Evolutionary conservation across 2,888 invertebrate genomes (phyloP).

Genomic region (Diarsia rubi): DNA sequence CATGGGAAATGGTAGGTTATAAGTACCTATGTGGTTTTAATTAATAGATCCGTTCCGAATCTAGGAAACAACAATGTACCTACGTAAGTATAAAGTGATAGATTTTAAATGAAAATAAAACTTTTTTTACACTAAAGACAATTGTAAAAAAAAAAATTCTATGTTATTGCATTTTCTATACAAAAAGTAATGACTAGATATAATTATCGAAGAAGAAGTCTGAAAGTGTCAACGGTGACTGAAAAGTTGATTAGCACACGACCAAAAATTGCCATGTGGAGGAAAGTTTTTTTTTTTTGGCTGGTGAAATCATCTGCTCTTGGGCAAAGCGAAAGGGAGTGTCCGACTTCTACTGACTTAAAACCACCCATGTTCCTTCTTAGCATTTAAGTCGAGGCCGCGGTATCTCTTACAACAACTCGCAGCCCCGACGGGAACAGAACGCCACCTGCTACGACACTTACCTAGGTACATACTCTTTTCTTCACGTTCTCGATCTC

Average conservation of each 20-base stretch:
- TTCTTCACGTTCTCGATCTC: too few species aligned
- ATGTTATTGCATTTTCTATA: neutral
- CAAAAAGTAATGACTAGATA: neutral
- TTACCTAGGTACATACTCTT: too few species aligned
- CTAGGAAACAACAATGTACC: neutral
- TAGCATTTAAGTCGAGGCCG: too few species aligned
- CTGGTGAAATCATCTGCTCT: too few species aligned
- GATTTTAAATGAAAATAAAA: neutral
- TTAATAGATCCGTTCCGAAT: constrained; percentile 8
- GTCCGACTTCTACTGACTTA: too few species aligned
- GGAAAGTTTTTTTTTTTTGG: too few species aligned
- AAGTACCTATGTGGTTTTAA: constrained; percentile 8
- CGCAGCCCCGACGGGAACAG: too few species aligned
- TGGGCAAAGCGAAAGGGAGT: too few species aligned
- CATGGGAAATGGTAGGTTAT: neutral
- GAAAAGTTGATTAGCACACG: neutral
- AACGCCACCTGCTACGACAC: too few species aligned
- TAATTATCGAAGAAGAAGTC: neutral
- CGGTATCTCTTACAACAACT: too few species aligned
- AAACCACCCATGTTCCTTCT: too few species aligned
- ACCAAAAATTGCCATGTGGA: neutral
- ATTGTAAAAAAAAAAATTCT: neutral
- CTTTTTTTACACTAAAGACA: too few species aligned
- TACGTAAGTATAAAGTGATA: neutral
- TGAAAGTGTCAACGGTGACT: neutral